Evolutionary conservation across 2,888 invertebrate genomes (phyloP).

Genomic region (Aphidius colemani): DNA sequence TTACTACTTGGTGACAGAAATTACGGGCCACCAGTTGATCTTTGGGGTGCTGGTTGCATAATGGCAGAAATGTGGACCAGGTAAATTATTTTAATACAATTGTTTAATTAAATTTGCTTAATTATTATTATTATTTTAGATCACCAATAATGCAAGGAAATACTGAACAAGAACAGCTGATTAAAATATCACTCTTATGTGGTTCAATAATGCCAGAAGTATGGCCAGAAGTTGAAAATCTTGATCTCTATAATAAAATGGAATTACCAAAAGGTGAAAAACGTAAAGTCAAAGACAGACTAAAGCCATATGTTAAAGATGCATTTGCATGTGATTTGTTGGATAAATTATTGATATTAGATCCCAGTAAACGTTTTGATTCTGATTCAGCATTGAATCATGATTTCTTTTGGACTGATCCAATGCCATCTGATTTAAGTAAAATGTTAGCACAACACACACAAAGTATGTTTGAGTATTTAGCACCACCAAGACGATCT

Average conservation of each 20-base stretch:
- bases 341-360: conserved; percentile 87
- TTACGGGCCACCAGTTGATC: conserved; percentile 96
- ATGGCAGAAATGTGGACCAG: conserved; percentile 99
- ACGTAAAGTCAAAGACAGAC: conserved; percentile 80
- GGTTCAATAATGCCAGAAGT: conserved; percentile 92
- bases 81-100: conserved; percentile 38
- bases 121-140: conserved; percentile 46
- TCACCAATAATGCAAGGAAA: conserved; percentile 95
- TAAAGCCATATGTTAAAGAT: conserved; percentile 90
- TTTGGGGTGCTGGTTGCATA: conserved; percentile 98
- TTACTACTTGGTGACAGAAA: conserved; percentile 82
- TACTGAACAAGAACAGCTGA: conserved; percentile 94
- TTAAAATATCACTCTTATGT: conserved; percentile 92
- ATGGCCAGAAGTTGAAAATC: conserved; percentile 90
- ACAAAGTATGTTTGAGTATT: conserved; percentile 94
- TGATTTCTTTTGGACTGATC: conserved; percentile 98
- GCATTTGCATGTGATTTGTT: conserved; percentile 90
- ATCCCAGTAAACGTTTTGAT: conserved; percentile 87
- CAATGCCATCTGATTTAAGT: conserved; percentile 89
- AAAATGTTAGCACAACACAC: conserved; percentile 91
- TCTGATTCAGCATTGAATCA: conserved; percentile 94
- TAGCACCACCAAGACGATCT: conserved; percentile 76
- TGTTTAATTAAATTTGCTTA: not conserved
- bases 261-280: conserved; percentile 87
- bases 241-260: conserved; percentile 87